Evolutionary conservation across 2,113 vertebrate species (phyloP), one percentile per base, ranked within the genome.

Genomic region (Pleuronectes platessa): DNA sequence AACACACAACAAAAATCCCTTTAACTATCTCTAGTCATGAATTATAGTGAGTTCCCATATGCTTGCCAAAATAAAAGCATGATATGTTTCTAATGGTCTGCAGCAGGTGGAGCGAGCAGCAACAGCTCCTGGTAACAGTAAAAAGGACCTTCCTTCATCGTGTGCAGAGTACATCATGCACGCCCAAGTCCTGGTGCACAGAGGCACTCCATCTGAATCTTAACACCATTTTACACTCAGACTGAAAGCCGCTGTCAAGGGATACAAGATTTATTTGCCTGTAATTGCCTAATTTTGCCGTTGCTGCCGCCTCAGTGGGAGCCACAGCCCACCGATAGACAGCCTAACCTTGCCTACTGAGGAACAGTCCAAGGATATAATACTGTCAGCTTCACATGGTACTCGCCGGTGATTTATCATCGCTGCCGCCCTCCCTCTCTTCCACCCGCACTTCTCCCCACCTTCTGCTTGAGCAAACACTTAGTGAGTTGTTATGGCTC

Each of bases 201-300:
- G 59, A 83, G 71, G 79, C 70, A 88, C 85, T 90, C 79, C 67
- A 87, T 86, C 86, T 89, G 87, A 88, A 89, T 91, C 83, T 83
- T 89, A 89, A 90, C 87, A 88, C 79, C 78, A 89, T 88, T 91
- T 91, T 88, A 82, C 75, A 86, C 84, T 85, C 81, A 69, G 79
- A 80, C 81, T 92, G 88, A 92, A 88, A 89, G 90, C 90, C 79
- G 70, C 90, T 89, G 89, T 91, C 86, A 86, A 63, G 83, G 84
- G 82, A 85, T 86, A 88, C 78, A 86, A 92, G 85, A 92, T 94
- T 94, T 94, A 94, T 93, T 93, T 91, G 82, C 74, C 86, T 87
- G 79, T 91, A 93, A 94, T 93, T 93, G 85, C 81, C 90, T 90
- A 93, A 92, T 91, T 92, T 90, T 90, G 72, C 87, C 82, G 89